phyloP scores from a whole-genome alignment of 1,140 invertebrate genomes.

The Penaeus japonicus region DNA sequence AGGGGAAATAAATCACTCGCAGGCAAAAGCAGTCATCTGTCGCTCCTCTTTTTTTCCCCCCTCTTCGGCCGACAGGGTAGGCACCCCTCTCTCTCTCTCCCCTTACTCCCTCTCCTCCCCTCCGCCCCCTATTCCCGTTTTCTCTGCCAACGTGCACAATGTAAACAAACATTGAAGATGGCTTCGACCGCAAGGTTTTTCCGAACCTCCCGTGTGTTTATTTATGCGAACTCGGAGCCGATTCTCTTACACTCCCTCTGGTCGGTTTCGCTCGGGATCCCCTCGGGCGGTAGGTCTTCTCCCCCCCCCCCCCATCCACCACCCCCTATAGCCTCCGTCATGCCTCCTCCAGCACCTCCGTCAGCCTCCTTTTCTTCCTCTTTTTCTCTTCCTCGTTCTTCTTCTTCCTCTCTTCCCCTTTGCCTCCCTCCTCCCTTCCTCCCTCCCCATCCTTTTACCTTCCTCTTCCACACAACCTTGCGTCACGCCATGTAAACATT shows the following conservation, averaged over 20 bases:
- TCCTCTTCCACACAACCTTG: no score
- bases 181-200: conserved; percentile 47
- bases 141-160: conserved; percentile 45
- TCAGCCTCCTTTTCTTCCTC: not conserved
- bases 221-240: conserved; percentile 49
- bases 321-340: not conserved
- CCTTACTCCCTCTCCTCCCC: not conserved
- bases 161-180: conserved; percentile 51
- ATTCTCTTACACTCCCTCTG: conserved; percentile 37
- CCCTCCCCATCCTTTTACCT: not conserved
- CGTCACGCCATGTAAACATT: no score
- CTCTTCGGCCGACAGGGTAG: no score
- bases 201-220: conserved; percentile 38
- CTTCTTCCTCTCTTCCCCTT: not conserved
- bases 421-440: not conserved
- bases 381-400: not conserved
- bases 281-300: conserved; percentile 4
- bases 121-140: conserved; percentile 40
- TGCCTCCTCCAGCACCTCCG: not conserved
- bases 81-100: not conserved
- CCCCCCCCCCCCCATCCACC: conserved; percentile 4
- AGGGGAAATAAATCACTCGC: no score
- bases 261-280: not conserved
- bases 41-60: no score
- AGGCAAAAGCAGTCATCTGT: no score